A percentile compares a stretch with the other conserved stretches of the same genome.
These are phyloP conservation scores for Aphidius gifuensis DNA, from an alignment of 1,140 invertebrate genomes.

Conservation along the genomic window DNA sequence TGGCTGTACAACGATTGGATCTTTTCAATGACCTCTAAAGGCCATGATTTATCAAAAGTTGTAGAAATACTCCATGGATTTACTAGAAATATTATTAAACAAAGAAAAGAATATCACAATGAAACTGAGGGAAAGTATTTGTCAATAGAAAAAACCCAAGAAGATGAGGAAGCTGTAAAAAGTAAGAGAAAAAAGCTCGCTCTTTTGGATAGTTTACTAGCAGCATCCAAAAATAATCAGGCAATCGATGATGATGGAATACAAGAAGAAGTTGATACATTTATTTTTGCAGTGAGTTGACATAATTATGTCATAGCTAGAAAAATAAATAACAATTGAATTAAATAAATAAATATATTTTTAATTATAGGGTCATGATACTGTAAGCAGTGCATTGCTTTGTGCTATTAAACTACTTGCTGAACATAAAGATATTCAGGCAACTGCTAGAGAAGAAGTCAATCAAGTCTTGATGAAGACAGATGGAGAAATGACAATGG, in stretches of 20 bases:
- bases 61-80: conserved; percentile 29
- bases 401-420: conserved; percentile 63
- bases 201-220: conserved; percentile 75
- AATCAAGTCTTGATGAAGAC: conserved; percentile 22
- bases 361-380: conserved; percentile 62
- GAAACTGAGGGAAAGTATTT: conserved; percentile 26
- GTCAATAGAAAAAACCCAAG: neutral
- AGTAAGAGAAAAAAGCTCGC: conserved; percentile 52
- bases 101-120: conserved; percentile 32
- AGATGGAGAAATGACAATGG: conserved; percentile 24
- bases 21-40: conserved; percentile 27
- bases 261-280: conserved; percentile 77
- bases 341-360: neutral
- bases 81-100: conserved; percentile 31
- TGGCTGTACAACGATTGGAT: conserved; percentile 26
- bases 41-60: conserved; percentile 22
- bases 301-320: too few relatives aligned
- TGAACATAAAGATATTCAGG: conserved; percentile 61
- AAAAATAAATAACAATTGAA: neutral
- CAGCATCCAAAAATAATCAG: conserved; percentile 55
- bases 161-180: conserved; percentile 15
- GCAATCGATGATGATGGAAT: conserved; percentile 63
- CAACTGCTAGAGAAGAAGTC: conserved; percentile 29
- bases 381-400: conserved; percentile 62
- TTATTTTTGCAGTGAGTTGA: conserved; percentile 37